Conservation (phyloP, 37 sponge, comb jelly and placozoan species). For the Mnemiopsis leidyi region DNA sequence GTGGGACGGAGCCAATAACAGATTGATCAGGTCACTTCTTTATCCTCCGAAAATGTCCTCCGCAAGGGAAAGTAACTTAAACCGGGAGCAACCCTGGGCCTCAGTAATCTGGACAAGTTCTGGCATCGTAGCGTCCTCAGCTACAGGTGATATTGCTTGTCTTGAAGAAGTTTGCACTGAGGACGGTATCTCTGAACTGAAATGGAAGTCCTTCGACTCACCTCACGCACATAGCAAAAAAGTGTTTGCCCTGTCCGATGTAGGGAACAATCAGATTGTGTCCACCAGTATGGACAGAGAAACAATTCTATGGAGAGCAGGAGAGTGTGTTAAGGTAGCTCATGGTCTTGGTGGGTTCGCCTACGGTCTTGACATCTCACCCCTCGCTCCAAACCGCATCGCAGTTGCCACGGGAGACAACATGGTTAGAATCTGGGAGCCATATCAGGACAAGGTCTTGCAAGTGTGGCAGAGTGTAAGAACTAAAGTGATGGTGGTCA, state of each 20-base stretch:
- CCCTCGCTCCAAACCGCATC: conserved; percentile 21
- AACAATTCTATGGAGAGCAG: conserved; percentile 12
- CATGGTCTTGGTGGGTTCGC: conserved; percentile 59
- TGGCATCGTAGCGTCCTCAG: not conserved
- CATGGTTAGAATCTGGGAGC: conserved; percentile 57
- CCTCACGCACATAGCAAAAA: conserved; percentile 20
- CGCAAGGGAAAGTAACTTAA: not conserved
- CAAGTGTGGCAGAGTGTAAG: conserved; percentile 50
- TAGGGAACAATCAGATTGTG: not conserved
- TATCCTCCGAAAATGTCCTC: not conserved
- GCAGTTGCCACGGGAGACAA: conserved; percentile 57
- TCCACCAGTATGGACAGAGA: conserved; percentile 52
- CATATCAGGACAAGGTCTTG: conserved; percentile 20
- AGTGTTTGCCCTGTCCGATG: not conserved
- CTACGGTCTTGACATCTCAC: conserved; percentile 39
- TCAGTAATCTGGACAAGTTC: not conserved
- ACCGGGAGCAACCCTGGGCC: conserved; percentile 45
- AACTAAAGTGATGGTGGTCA: conserved; percentile 51
- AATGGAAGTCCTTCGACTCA: conserved; percentile 24
- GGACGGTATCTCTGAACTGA: conserved; percentile 16
- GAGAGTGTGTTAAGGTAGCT: conserved; percentile 18
- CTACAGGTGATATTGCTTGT: not conserved
- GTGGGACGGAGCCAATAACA: conserved; percentile 18
- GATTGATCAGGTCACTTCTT: not conserved
- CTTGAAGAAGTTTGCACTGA: not conserved